Conservation (phyloP, 2,797 vertebrate genomes). For the Notamacropus eugenii region DNA sequence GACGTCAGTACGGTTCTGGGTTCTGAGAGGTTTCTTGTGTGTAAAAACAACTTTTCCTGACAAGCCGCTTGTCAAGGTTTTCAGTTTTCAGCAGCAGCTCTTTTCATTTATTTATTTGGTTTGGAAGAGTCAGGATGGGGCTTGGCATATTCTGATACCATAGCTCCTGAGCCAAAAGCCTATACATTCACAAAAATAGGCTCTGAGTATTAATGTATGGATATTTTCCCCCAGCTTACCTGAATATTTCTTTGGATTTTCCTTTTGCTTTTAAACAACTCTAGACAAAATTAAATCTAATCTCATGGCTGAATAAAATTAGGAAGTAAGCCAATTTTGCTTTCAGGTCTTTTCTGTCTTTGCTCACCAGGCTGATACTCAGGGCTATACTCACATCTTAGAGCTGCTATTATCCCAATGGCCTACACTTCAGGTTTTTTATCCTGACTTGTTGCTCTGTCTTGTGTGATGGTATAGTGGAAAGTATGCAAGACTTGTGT, state of each 20-base stretch:
- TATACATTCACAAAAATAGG: slow-evolving; percentile 72
- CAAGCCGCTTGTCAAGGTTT: slow-evolving; percentile 83
- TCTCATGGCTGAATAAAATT: neutral
- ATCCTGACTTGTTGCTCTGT: neutral
- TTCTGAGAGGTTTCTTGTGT: slow-evolving; percentile 79
- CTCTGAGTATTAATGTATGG: slow-evolving; percentile 66
- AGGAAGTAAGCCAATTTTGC: no score
- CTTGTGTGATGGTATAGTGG: neutral
- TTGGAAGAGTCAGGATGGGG: slow-evolving; percentile 79
- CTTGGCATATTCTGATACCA: slow-evolving; percentile 78
- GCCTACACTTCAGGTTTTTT: neutral
- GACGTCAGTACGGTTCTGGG: slow-evolving; percentile 76
- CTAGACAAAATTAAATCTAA: neutral
- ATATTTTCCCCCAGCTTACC: neutral
- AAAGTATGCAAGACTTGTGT: neutral
- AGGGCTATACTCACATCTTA: neutral
- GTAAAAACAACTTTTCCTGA: slow-evolving; percentile 83
- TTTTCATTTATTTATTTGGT: slow-evolving; percentile 87
- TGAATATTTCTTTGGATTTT: neutral
- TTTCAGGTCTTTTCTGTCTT: neutral
- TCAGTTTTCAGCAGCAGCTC: slow-evolving; percentile 82
- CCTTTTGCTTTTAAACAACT: neutral
- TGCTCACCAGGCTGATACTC: accelerated
- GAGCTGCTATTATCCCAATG: neutral
- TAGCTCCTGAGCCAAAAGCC: slow-evolving; percentile 72